These are phyloP conservation scores for Somateria mollissima DNA, from an alignment of 2,797 vertebrate species.

Conservation along the genomic window DNA sequence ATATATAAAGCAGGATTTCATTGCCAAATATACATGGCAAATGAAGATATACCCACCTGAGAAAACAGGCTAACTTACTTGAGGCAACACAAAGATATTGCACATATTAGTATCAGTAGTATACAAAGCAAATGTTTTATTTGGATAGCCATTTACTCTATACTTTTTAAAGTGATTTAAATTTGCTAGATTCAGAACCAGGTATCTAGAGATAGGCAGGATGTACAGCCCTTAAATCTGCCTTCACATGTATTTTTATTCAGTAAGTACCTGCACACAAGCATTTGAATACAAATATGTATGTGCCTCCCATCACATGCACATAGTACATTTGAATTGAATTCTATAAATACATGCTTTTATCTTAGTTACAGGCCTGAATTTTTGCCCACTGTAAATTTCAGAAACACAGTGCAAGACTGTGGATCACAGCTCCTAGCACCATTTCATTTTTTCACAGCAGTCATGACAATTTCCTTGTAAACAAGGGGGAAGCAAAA, in stretches of 20 bases:
- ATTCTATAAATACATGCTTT: not conserved
- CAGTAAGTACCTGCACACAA: not conserved
- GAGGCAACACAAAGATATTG: not conserved
- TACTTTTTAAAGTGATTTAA: not conserved
- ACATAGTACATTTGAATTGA: not conserved
- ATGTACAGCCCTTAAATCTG: not conserved
- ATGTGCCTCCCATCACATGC: not conserved
- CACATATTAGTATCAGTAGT: not conserved
- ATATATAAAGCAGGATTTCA: not conserved
- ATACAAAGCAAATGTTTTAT: not conserved
- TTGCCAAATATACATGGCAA: not conserved
- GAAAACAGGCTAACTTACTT: not conserved
- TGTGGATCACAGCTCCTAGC: not conserved
- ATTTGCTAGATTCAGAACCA: not conserved
- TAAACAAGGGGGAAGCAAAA: not conserved
- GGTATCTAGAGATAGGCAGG: not conserved
- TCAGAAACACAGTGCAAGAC: not conserved
- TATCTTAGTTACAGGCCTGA: slow-evolving; percentile 6
- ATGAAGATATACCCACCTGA: not conserved
- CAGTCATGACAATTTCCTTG: not conserved
- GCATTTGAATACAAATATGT: not conserved
- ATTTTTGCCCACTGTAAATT: not conserved
- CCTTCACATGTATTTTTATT: not conserved
- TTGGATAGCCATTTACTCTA: not conserved
- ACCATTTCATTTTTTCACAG: not conserved